A percentile compares a stretch with the other conserved stretches of the same genome.
phyloP scores from a whole-genome alignment of 2,888 invertebrate genomes.

The Thelaira solivaga region DNA sequence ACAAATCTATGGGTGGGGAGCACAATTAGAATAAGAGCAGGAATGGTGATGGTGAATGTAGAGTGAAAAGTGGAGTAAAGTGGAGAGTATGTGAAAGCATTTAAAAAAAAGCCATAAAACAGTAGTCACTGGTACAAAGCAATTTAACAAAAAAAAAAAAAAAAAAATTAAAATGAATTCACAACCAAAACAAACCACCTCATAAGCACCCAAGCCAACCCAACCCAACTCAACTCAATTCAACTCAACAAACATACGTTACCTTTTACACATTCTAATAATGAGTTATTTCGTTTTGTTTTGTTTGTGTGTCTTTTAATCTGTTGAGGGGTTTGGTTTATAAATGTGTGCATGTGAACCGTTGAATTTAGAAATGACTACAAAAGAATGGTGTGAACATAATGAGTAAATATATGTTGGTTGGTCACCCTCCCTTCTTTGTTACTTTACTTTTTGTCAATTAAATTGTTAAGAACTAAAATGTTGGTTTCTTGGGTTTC shows the following conservation, averaged over 20 bases:
- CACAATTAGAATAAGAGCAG: no score
- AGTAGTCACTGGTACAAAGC: neutral
- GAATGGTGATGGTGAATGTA: no score
- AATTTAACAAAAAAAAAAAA: no score
- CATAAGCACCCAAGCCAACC: slow-evolving; percentile 6
- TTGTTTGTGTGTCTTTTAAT: neutral
- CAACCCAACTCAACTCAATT: no score
- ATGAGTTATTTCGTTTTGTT: no score
- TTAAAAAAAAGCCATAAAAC: neutral
- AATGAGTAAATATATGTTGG: slow-evolving; percentile 37
- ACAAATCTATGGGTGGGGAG: no score
- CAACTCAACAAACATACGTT: neutral
- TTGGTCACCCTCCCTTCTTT: slow-evolving; percentile 38
- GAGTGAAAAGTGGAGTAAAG: no score
- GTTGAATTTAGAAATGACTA: slow-evolving; percentile 8
- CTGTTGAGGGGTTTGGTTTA: no score
- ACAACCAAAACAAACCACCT: slow-evolving; percentile 56
- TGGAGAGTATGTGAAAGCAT: no score
- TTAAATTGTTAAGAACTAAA: slow-evolving; percentile 40
- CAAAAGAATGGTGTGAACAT: slow-evolving; percentile 49
- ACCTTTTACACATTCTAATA: no score
- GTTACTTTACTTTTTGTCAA: slow-evolving; percentile 28
- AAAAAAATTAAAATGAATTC: slow-evolving; percentile 5
- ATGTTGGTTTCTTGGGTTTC: slow-evolving; percentile 31
- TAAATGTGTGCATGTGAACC: neutral